A percentile compares a stretch with the other conserved stretches of the same genome.
These are phyloP conservation scores for Rhipidura dahli DNA, from an alignment of 2,113 vertebrate genomes.

Conservation along the genomic window DNA sequence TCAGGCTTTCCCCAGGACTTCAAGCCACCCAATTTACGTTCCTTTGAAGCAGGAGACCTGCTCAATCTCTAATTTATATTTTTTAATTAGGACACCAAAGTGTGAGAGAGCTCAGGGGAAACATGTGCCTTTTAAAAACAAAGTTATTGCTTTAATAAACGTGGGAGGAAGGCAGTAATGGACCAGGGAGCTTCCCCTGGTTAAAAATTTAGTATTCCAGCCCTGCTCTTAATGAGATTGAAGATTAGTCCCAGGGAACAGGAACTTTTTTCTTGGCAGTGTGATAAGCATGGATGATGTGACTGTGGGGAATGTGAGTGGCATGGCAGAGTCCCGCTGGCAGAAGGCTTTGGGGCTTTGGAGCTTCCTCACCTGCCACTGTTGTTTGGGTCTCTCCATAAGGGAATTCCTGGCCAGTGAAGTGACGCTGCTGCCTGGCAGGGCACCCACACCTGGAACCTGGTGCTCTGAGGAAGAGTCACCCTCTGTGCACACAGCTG, in stretches of 20 bases:
- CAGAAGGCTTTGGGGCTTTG: background rate
- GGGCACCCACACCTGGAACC: background rate
- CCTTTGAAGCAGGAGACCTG: background rate
- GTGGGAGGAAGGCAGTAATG: background rate
- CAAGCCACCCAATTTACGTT: background rate
- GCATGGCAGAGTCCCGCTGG: accelerated
- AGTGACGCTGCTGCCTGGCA: background rate
- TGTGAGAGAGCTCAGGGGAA: conserved; percentile 24
- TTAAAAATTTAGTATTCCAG: conserved; percentile 11
- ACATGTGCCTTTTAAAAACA: conserved; percentile 48
- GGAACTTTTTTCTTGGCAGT: background rate
- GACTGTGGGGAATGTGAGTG: background rate
- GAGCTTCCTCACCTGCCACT: accelerated
- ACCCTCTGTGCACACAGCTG: background rate
- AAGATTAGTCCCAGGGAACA: background rate
- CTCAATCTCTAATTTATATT: conserved; percentile 44
- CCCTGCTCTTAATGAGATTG: conserved; percentile 12
- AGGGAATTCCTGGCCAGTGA: no score
- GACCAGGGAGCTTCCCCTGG: background rate
- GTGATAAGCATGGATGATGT: background rate
- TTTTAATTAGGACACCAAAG: conserved; percentile 56
- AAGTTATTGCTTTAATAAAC: conserved; percentile 74
- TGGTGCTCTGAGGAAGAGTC: background rate
- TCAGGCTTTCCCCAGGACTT: background rate
- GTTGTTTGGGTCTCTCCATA: accelerated